Conservation (phyloP, 2,888 invertebrate genomes). For the Chymomyza procnemis region DNA sequence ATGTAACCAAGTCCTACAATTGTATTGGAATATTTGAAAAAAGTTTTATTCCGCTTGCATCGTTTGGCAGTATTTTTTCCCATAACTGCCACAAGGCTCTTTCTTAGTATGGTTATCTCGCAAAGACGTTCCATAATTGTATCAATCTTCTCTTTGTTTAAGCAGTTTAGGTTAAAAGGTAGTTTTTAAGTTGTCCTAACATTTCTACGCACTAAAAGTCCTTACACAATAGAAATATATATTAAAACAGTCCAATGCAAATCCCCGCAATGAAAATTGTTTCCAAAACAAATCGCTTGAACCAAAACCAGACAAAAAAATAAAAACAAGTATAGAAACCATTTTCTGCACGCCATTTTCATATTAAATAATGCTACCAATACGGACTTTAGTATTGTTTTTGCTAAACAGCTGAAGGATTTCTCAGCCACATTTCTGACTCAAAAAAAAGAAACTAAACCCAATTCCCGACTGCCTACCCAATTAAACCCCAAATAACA, state of each 20-base stretch:
- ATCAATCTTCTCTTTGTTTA: too few species aligned
- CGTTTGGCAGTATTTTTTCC: too few species aligned
- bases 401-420: conserved; percentile 54
- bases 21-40: too few species aligned
- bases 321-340: conserved; percentile 27
- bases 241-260: conserved; percentile 50
- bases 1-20: too few species aligned
- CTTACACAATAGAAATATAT: too few species aligned
- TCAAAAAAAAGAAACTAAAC: neutral
- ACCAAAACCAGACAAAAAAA: conserved; percentile 38
- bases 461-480: neutral
- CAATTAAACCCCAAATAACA: neutral
- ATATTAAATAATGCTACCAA: conserved; percentile 67
- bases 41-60: too few species aligned
- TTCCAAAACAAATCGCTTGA: conserved; percentile 15
- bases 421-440: conserved; percentile 40
- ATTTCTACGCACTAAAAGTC: too few species aligned
- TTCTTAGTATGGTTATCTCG: too few species aligned
- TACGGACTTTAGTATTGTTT: conserved; percentile 55
- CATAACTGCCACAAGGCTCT: too few species aligned
- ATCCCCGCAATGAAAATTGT: neutral
- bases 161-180: too few species aligned
- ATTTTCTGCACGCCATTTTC: conserved; percentile 66
- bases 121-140: too few species aligned
- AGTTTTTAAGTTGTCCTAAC: too few species aligned